These are phyloP conservation scores for Actinia tenebrosa DNA, from an alignment of 64 coral and sea anemone species.

Conservation along the genomic window DNA sequence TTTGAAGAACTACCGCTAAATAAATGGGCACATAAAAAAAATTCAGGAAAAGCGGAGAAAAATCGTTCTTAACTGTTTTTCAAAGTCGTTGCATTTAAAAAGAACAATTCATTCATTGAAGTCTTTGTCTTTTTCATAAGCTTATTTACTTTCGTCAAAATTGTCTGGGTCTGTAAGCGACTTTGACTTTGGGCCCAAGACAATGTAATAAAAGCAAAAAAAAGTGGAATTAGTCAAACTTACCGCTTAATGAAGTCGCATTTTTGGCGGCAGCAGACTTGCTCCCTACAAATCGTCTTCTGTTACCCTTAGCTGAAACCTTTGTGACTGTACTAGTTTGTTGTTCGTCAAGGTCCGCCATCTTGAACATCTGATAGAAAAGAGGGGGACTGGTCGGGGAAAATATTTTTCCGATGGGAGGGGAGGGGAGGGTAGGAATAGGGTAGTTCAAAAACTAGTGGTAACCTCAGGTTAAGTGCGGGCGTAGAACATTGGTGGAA, in stretches of 20 bases:
- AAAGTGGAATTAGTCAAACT: background rate
- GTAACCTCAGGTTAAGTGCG: too few species aligned
- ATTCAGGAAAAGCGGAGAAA: too few species aligned
- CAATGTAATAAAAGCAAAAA: background rate
- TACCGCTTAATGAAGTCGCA: background rate
- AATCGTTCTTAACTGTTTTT: too few species aligned
- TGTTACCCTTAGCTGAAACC: conserved; percentile 60
- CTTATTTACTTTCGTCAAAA: background rate
- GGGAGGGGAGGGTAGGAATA: background rate
- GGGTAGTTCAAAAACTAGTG: background rate
- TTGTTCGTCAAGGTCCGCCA: conserved; percentile 44
- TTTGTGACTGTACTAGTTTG: background rate
- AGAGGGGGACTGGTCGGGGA: background rate
- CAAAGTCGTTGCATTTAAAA: too few species aligned
- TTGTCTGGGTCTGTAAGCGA: background rate
- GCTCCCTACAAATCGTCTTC: conserved; percentile 79
- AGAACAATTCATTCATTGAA: too few species aligned
- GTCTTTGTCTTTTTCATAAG: too few species aligned
- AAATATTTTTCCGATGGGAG: background rate
- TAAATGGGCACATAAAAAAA: too few species aligned
- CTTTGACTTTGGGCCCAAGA: background rate
- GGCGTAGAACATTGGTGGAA: too few species aligned
- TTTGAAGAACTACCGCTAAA: too few species aligned
- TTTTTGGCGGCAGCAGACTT: conserved; percentile 21
- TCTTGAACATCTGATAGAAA: conserved; percentile 8